phyloP scores from a whole-genome alignment of 2,888 invertebrate species.

The Pollenia labialis region DNA sequence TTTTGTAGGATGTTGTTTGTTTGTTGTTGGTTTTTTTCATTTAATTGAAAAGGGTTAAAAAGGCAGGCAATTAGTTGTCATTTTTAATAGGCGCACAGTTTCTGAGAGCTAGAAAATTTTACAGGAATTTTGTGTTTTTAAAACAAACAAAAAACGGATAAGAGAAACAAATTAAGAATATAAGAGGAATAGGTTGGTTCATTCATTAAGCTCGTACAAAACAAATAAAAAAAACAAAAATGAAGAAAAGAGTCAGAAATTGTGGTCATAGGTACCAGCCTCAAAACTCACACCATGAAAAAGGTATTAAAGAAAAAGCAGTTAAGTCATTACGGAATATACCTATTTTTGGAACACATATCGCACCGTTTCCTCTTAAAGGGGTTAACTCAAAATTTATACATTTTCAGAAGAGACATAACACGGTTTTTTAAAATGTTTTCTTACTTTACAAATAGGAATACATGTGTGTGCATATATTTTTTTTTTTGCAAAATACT shows the following conservation, averaged over 20 bases:
- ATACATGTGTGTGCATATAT: too few relatives aligned
- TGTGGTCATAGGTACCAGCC: conserved; percentile 16
- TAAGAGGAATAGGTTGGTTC: conserved; percentile 60
- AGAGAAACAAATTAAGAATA: conserved; percentile 69
- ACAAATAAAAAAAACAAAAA: conserved; percentile 1
- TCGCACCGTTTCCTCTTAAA: too few relatives aligned
- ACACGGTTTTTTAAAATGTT: too few relatives aligned
- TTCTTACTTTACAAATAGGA: too few relatives aligned
- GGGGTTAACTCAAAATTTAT: too few relatives aligned
- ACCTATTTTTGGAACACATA: too few relatives aligned
- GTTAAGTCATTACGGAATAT: conserved; percentile 42
- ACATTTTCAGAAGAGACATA: too few relatives aligned
- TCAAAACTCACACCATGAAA: not conserved
- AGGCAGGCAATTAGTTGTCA: conserved; percentile 74
- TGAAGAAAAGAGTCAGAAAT: conserved; percentile 23
- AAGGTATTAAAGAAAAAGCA: conserved; percentile 16
- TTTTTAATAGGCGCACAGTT: conserved; percentile 75
- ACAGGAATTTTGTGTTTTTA: conserved; percentile 63
- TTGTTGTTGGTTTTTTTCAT: not conserved
- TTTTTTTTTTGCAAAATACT: too few relatives aligned
- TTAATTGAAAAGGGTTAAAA: conserved; percentile 67
- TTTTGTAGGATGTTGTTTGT: conserved; percentile 21
- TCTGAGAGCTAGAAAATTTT: conserved; percentile 60
- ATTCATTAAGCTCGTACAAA: conserved; percentile 33
- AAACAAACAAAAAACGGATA: conserved; percentile 31